Conservation (phyloP, 2,888 invertebrate species). For the Cyaniris semiargus region DNA sequence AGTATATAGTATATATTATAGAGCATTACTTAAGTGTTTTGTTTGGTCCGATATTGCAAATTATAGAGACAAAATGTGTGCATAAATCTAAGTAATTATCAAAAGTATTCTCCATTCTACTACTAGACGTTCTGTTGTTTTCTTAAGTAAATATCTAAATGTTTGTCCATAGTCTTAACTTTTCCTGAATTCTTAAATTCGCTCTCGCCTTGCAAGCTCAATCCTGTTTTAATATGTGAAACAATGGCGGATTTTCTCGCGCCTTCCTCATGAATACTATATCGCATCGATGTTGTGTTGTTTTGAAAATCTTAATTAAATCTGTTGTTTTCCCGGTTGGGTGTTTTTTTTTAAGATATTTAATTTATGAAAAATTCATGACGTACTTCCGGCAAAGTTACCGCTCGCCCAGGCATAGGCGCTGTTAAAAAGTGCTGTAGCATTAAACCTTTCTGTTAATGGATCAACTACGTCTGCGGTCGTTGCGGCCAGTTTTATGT, state of each 20-base stretch:
- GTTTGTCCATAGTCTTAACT: background rate
- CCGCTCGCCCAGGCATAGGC: background rate
- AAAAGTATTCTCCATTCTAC: too few species aligned
- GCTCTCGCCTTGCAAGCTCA: background rate
- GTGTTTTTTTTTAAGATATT: background rate
- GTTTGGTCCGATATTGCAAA: too few species aligned
- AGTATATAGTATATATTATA: too few species aligned
- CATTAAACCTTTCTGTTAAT: too few species aligned
- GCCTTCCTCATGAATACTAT: conserved; percentile 10
- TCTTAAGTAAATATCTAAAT: background rate
- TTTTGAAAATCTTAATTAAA: conserved; percentile 19
- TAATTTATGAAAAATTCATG: background rate
- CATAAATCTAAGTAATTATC: too few species aligned
- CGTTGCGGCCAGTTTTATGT: too few species aligned
- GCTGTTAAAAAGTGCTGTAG: too few species aligned
- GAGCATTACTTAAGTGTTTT: too few species aligned
- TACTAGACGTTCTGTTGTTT: background rate
- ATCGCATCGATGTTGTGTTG: conserved; percentile 19
- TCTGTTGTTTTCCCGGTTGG: background rate
- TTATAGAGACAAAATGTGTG: too few species aligned
- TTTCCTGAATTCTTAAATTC: conserved; percentile 18
- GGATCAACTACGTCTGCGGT: too few species aligned
- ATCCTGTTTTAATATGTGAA: conserved; percentile 7
- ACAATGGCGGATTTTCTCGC: background rate
- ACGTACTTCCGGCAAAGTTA: background rate